Conservation (phyloP, 1,140 invertebrate genomes). For the Pararge aegeria region DNA sequence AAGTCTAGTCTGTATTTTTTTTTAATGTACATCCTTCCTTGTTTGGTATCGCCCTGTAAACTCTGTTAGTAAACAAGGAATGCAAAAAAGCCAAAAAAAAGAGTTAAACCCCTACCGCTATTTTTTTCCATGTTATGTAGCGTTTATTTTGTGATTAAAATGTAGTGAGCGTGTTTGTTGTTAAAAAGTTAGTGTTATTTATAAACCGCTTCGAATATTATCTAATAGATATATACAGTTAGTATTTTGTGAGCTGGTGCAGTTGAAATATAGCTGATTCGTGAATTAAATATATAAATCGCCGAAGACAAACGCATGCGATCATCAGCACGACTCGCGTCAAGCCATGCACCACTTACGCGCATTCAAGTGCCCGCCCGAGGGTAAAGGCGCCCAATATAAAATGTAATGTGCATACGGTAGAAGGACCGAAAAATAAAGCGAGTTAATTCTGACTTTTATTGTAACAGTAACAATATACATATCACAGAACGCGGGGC, state of each 20-base stretch:
- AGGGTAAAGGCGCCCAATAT: conserved; percentile 40
- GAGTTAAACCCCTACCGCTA: not conserved
- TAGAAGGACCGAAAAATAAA: conserved; percentile 60
- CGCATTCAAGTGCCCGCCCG: conserved; percentile 46
- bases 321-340: conserved; percentile 52
- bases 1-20: conserved; percentile 48
- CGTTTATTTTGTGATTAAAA: not conserved
- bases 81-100: conserved; percentile 32
- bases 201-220: conserved; percentile 10
- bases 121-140: not conserved
- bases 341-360: conserved; percentile 77
- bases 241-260: conserved; percentile 23
- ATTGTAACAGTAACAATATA: conserved; percentile 78
- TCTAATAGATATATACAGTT: conserved; percentile 15
- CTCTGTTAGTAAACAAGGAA: conserved; percentile 29
- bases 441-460: conserved; percentile 60
- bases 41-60: conserved; percentile 36
- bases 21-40: conserved; percentile 29
- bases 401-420: conserved; percentile 46
- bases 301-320: conserved; percentile 63
- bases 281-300: conserved; percentile 46
- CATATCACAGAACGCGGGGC: conserved; percentile 79
- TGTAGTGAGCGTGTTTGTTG: conserved; percentile 5
- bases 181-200: conserved; percentile 8
- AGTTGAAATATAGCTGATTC: conserved; percentile 28